phyloP scores from a whole-genome alignment of 2,113 vertebrate species.

The Oxyruncus cristatus region DNA sequence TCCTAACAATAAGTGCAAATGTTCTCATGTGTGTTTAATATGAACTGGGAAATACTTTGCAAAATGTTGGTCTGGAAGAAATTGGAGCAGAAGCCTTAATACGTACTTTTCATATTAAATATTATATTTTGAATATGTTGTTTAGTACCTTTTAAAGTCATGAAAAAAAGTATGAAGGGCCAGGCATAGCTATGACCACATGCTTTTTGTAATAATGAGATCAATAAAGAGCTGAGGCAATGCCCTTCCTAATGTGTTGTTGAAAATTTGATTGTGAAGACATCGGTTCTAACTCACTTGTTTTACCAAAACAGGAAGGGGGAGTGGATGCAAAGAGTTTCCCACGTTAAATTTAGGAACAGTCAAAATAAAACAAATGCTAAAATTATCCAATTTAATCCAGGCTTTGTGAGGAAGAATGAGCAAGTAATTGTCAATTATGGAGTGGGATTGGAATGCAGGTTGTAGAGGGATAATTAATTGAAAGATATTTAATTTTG shows the following conservation, averaged over 20 bases:
- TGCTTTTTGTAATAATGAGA: constrained; percentile 18
- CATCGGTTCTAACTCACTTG: constrained; percentile 27
- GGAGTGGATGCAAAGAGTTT: constrained; percentile 23
- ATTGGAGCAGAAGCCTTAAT: neutral
- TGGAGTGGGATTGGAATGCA: constrained; percentile 52
- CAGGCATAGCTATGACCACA: neutral
- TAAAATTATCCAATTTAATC: constrained; percentile 60
- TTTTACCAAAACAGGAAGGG: constrained; percentile 47
- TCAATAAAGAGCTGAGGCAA: constrained; percentile 40
- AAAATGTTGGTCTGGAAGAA: constrained; percentile 33
- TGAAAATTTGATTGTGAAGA: constrained; percentile 45
- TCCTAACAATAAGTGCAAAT: constrained; percentile 34
- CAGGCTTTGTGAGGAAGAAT: constrained; percentile 59
- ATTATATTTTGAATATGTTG: neutral
- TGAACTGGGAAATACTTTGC: constrained; percentile 28
- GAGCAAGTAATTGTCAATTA: constrained; percentile 60
- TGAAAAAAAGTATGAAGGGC: neutral
- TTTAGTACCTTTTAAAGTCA: neutral
- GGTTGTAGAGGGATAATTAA: constrained; percentile 63
- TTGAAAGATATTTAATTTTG: constrained; percentile 62
- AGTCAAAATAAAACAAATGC: constrained; percentile 25
- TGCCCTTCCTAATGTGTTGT: neutral
- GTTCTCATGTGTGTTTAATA: constrained; percentile 42
- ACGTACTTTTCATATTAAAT: neutral
- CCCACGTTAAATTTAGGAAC: constrained; percentile 61